Evolutionary conservation across 2,888 invertebrate species (phyloP), one percentile per base, ranked within the genome.

Genomic region (Phortica okadai): DNA sequence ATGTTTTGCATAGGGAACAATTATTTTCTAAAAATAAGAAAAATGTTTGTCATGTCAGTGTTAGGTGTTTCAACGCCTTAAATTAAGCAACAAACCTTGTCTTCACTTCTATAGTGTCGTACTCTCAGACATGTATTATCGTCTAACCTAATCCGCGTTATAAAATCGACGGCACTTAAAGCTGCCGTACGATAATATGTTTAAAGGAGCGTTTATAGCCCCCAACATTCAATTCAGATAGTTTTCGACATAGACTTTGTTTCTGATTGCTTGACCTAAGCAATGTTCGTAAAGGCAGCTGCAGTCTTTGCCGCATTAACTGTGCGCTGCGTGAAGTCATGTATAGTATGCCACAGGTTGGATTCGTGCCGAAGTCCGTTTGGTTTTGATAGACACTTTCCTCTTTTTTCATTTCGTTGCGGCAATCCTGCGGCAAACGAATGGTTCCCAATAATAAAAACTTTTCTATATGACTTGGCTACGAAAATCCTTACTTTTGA

Each of bases 1-100:
- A 98, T 33, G 95, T 94, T 95, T 98, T 97, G 83, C 97, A 93
- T 74, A 96, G 94, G 0, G 98, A 3, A 67, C 59, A 59, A 10
- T 72, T 50, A 33, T 44, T 56, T n/a, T 8, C 50, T 50, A 50
- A 50, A 50, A 50, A 50, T 33, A 33, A 0, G 2, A 14, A 6
- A 2, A 50, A 11, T 11, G 45, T 6, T 45, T 45, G 45, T 21
- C 21, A 21, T 21, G 21, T 21, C 21, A 21, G 1, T 21, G 6
- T 14, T 11, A 14, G 2, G 6, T 50, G 8, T 14, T 50, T 50
- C 1, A 33, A 8, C 33, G 14, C 16, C 5, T 45, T 44, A 16
- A 45, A 41, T 21, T 16, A 44, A 14, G 41, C 21, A 41, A 16
- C 41, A 5, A 21, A 72, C 70, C 70, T 54, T 21, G 4, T 72